Conservation (phyloP, 2,797 vertebrate species). For the Anolis apletophallus region DNA sequence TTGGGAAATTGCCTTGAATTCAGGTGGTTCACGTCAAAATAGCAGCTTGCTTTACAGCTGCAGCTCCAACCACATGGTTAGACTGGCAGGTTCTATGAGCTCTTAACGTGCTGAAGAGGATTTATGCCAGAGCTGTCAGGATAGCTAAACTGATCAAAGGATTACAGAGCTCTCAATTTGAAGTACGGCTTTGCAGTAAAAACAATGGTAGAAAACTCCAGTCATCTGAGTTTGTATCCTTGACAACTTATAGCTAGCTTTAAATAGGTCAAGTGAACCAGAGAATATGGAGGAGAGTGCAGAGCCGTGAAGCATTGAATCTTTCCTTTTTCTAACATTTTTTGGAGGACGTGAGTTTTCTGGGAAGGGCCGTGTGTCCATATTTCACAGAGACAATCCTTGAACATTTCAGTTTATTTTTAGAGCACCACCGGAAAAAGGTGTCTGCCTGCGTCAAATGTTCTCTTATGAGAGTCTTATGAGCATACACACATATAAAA, state of each 20-base stretch:
- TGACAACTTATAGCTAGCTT: constrained; percentile 18
- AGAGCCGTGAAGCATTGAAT: not conserved
- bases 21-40: not conserved
- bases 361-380: constrained; percentile 10
- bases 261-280: constrained; percentile 30
- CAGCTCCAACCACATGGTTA: not conserved
- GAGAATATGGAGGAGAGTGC: not conserved
- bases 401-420: constrained; percentile 51
- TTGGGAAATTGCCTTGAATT: not conserved
- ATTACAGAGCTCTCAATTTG: not conserved
- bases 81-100: not conserved
- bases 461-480: not conserved
- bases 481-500: constrained; percentile 1
- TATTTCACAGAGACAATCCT: constrained; percentile 13
- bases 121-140: not conserved
- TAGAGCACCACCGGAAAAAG: constrained; percentile 35
- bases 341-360: not conserved
- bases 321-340: constrained; percentile 6
- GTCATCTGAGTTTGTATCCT: not conserved
- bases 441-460: constrained; percentile 17
- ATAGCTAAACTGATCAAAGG: constrained; percentile 24
- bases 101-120: constrained; percentile 20
- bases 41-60: constrained; percentile 18
- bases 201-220: constrained; percentile 9
- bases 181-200: constrained; percentile 31